A percentile compares a stretch with the other conserved stretches of the same genome.
Conservation (phyloP, 2,888 invertebrate species). For the Oscheius sp. region DNA sequence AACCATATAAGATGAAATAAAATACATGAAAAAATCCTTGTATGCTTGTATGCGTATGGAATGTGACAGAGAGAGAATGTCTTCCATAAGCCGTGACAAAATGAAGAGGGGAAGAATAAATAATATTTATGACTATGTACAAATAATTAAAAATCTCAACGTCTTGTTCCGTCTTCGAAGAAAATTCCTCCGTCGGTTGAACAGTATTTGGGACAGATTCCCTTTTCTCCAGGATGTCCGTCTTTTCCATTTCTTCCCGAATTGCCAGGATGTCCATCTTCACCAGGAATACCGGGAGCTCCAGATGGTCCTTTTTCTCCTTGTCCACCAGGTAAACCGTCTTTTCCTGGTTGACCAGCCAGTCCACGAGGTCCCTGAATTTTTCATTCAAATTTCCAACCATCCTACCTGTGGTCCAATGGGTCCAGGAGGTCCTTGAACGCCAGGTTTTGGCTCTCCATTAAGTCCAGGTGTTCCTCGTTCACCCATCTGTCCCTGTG, state of each 20-base stretch:
- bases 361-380: slow-evolving; percentile 24
- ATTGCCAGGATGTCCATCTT: slow-evolving; percentile 40
- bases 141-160: slow-evolving; percentile 33
- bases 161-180: slow-evolving; percentile 50
- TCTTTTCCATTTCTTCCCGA: slow-evolving; percentile 39
- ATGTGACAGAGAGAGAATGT: no score
- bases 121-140: slow-evolving; percentile 14
- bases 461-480: slow-evolving; percentile 5
- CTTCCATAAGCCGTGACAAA: no score
- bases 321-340: slow-evolving; percentile 40
- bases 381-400: neutral
- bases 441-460: slow-evolving; percentile 52
- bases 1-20: neutral
- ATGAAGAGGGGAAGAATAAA: neutral
- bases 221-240: slow-evolving; percentile 46
- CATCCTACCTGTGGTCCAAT: slow-evolving; percentile 29
- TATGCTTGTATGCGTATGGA: no score
- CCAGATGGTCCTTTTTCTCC: slow-evolving; percentile 55
- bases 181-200: slow-evolving; percentile 49
- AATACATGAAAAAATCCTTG: no score
- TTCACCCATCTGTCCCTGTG: slow-evolving; percentile 1
- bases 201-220: slow-evolving; percentile 52
- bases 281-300: slow-evolving; percentile 33
- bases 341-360: slow-evolving; percentile 29
- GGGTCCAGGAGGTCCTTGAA: slow-evolving; percentile 45